Percentiles rank a stretch among this genome's conserved stretches.
Evolutionary conservation across 2,797 vertebrate genomes (phyloP).

Genomic region (Hypotaenidia philippensis): DNA sequence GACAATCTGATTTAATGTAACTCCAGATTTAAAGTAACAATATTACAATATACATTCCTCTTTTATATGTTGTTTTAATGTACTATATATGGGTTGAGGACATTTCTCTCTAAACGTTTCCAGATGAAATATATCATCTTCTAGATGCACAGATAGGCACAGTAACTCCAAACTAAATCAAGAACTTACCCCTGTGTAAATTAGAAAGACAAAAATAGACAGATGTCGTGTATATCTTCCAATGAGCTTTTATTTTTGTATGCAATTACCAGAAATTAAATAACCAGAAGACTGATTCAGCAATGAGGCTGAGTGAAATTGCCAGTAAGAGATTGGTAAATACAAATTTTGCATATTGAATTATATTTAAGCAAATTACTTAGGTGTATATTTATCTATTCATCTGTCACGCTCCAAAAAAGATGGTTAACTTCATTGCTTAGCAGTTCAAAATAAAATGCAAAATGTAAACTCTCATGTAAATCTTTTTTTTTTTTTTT

Average conservation of each 20-base stretch:
- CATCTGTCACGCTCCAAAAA: background rate
- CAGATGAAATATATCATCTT: conserved; percentile 72
- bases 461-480: background rate
- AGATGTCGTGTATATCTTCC: conserved; percentile 4
- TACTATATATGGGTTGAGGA: conserved; percentile 42
- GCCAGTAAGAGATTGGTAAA: conserved; percentile 21
- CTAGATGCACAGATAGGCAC: conserved; percentile 61
- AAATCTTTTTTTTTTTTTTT: background rate
- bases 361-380: conserved; percentile 35
- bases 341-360: conserved; percentile 14
- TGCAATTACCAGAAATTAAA: conserved; percentile 55
- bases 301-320: background rate
- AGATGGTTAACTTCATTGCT: background rate
- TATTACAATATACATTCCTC: conserved; percentile 50
- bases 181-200: background rate
- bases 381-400: background rate
- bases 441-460: background rate
- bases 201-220: conserved; percentile 46
- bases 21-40: conserved; percentile 59
- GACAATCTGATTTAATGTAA: conserved; percentile 67
- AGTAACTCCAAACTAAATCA: conserved; percentile 58
- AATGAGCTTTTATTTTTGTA: conserved; percentile 43
- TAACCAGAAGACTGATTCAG: conserved; percentile 26
- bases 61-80: conserved; percentile 64
- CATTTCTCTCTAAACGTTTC: conserved; percentile 60